Base-by-base conservation (phyloP, 2,113 vertebrate species). In the Platichthys stellatus region DNA sequence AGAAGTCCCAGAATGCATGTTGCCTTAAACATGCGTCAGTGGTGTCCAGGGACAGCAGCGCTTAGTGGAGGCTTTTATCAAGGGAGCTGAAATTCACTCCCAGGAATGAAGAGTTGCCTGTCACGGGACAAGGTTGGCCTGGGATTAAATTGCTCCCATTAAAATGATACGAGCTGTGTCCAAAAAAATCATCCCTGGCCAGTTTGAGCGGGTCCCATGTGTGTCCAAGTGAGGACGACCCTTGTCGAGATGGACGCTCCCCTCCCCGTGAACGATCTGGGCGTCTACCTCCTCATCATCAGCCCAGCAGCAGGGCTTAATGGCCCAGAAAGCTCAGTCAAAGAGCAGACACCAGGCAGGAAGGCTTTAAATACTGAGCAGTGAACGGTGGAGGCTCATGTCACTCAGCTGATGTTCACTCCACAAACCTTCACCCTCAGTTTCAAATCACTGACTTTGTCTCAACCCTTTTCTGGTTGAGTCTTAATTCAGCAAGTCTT, bases 241-340 rank as follows among this genome's bases (percentile, higher is more conserved):
- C 75, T 5, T 66, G 47, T 63, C 63, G 74, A 84, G 85, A 89
- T 72, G 76, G 80, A 76, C 65, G 67, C 53, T 62, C 74, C 72
- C 81, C 78, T 82, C 83, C 65, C 43, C 56, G 62, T 58, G 81
- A 74, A 74, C 17, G 35, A 86, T 69, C 83, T 35, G 70, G 72
- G 69, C n/a, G 81, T 85, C 85, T 74, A 83, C 78, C 74, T 83
- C 49, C 83, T 90, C 88, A 84, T 94, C 93, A 93, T 89, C 88
- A 80, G 84, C 76, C 86, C 81, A 47, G 78, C 87, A 86, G 81
- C 86, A 80, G 86, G 81, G 92, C 83, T 93, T 94, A 94, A 95
- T 94, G 94, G 78, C 73, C 89, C 92, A 86, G 93, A 95, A 95
- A 93, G 93, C 84, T 84, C 83, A 84, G 91, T 88, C 90, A 85